These are phyloP conservation scores for Ataeniobius toweri DNA, from an alignment of 2,797 vertebrate genomes.

Conservation along the genomic window DNA sequence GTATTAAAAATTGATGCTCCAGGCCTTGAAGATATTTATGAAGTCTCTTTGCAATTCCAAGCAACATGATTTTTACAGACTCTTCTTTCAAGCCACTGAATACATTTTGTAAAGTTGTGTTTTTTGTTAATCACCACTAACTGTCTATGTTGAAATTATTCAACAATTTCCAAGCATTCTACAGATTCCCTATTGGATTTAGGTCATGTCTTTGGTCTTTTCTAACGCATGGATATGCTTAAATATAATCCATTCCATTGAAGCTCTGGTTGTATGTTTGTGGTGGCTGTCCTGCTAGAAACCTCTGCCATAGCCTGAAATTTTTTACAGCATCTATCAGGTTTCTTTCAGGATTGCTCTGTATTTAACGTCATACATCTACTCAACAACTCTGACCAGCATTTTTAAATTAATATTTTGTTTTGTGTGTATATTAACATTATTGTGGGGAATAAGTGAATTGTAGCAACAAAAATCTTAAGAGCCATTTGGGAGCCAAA, in stretches of 20 bases:
- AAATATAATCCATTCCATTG: neutral
- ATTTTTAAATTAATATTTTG: too few relatives aligned
- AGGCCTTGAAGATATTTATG: slow-evolving; percentile 50
- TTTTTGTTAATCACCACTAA: slow-evolving; percentile 37
- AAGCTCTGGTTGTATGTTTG: neutral
- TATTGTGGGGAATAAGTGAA: too few relatives aligned
- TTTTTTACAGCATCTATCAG: neutral
- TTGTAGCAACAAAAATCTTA: too few relatives aligned
- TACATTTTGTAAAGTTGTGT: slow-evolving; percentile 52
- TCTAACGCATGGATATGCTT: neutral
- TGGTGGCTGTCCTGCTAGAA: neutral
- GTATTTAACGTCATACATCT: too few relatives aligned
- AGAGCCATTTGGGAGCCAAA: too few relatives aligned
- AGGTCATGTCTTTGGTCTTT: neutral
- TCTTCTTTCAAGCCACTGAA: slow-evolving; percentile 45
- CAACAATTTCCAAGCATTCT: neutral
- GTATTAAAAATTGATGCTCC: slow-evolving; percentile 58
- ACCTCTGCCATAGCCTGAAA: neutral
- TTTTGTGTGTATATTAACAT: too few relatives aligned
- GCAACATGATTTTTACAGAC: slow-evolving; percentile 43
- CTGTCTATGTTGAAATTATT: slow-evolving; percentile 31
- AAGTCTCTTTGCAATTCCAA: slow-evolving; percentile 59
- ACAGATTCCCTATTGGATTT: neutral
- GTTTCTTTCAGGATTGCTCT: neutral
- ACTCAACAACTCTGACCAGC: too few relatives aligned